Evolutionary conservation across 2,888 invertebrate genomes (phyloP).

Genomic region (Nemotelus nigrinus): DNA sequence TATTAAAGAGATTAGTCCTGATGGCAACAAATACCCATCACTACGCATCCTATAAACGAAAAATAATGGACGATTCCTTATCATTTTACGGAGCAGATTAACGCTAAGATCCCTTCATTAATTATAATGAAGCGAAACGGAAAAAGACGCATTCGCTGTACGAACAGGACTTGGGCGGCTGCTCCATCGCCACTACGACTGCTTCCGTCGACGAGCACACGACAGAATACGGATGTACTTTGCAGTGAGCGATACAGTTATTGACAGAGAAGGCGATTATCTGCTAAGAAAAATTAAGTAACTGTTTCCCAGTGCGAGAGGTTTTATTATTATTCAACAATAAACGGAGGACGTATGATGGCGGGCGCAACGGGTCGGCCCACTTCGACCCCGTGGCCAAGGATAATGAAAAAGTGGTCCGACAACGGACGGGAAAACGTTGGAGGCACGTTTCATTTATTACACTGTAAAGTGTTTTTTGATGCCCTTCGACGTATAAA

Average conservation of each 20-base stretch:
- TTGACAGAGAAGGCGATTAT: conserved; percentile 41
- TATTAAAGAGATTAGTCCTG: conserved; percentile 43
- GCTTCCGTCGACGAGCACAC: background rate
- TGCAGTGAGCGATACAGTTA: conserved; percentile 24
- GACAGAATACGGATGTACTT: conserved; percentile 21
- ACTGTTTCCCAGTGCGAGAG: background rate
- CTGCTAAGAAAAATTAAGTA: conserved; percentile 35
- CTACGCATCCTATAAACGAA: conserved; percentile 35
- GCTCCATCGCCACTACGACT: background rate
- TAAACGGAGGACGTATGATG: conserved; percentile 14
- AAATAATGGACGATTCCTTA: conserved; percentile 47
- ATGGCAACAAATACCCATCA: conserved; percentile 32
- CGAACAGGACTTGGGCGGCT: background rate
- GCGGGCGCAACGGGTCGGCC: background rate
- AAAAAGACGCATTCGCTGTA: conserved; percentile 14
- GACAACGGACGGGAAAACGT: background rate
- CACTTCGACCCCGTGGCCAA: background rate
- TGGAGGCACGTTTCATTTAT: background rate
- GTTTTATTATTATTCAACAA: conserved; percentile 21
- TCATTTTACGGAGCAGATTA: conserved; percentile 49
- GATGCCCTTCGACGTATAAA: background rate
- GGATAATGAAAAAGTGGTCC: conserved; percentile 13
- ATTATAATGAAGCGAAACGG: conserved; percentile 47
- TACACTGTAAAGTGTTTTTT: background rate
- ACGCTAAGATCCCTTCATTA: conserved; percentile 49